A percentile compares a stretch with the other conserved stretches of the same genome.
Conservation (phyloP, 2,797 vertebrate species). For the Pristis pectinata region DNA sequence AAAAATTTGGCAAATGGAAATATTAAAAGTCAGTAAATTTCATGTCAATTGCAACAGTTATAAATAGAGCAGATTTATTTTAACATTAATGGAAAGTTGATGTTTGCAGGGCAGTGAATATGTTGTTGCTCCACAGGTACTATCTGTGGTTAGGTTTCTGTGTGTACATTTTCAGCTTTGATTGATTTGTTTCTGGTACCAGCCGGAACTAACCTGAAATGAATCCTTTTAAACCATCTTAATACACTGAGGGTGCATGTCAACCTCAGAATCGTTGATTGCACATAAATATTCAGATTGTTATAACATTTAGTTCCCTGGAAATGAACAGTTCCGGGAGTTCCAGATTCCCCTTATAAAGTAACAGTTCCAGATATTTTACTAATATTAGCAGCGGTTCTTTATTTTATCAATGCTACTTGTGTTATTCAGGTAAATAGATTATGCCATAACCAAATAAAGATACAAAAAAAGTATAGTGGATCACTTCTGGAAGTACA, state of each 20-base stretch:
- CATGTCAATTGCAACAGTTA: not conserved
- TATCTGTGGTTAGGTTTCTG: no score
- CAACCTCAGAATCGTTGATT: not conserved
- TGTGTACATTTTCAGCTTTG: slow-evolving; percentile 7
- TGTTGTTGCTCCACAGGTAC: not conserved
- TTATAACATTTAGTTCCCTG: not conserved
- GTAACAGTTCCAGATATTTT: not conserved
- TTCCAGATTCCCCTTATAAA: no score
- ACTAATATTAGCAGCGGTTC: not conserved
- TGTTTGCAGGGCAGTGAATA: not conserved
- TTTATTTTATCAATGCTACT: not conserved
- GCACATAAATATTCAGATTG: not conserved
- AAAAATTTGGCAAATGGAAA: not conserved
- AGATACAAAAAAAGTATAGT: not conserved
- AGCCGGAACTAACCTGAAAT: no score
- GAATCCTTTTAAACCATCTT: not conserved
- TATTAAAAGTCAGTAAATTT: not conserved
- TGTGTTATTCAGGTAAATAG: not conserved
- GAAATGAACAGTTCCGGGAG: not conserved
- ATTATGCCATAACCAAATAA: not conserved
- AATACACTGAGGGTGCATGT: not conserved
- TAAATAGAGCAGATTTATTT: not conserved
- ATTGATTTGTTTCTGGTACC: not conserved
- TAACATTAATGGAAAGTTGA: not conserved
- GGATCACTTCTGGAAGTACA: not conserved